A percentile compares a stretch with the other conserved stretches of the same genome.
Conservation (phyloP, 2,797 vertebrate genomes). For the Dryobates pubescens region DNA sequence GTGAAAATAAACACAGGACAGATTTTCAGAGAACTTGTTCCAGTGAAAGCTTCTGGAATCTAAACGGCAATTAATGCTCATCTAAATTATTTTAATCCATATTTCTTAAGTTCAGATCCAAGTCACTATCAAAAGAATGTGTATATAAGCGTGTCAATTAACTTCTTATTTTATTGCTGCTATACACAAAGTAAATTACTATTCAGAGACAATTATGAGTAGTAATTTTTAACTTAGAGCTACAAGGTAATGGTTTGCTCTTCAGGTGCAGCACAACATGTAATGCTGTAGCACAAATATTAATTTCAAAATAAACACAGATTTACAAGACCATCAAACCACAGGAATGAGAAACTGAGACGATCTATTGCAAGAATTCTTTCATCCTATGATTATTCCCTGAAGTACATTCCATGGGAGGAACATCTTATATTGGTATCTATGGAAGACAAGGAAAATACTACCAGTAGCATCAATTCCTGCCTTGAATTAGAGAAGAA, state of each 20-base stretch:
- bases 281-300: neutral
- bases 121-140: neutral
- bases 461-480: neutral
- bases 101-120: neutral
- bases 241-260: neutral
- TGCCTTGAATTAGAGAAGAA: neutral
- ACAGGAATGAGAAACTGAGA: neutral
- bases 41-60: neutral
- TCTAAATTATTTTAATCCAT: neutral
- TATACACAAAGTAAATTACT: neutral
- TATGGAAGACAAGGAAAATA: neutral
- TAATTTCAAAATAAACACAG: neutral
- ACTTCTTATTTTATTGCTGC: neutral
- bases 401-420: neutral
- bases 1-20: neutral
- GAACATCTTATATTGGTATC: neutral
- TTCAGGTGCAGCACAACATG: neutral
- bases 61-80: neutral
- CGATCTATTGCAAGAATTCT: neutral
- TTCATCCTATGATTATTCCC: neutral
- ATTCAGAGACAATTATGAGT: neutral
- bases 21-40: neutral
- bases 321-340: neutral
- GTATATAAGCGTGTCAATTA: neutral
- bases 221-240: neutral